phyloP scores from a whole-genome alignment of 2,113 vertebrate genomes.

The Xenopus laevis region DNA sequence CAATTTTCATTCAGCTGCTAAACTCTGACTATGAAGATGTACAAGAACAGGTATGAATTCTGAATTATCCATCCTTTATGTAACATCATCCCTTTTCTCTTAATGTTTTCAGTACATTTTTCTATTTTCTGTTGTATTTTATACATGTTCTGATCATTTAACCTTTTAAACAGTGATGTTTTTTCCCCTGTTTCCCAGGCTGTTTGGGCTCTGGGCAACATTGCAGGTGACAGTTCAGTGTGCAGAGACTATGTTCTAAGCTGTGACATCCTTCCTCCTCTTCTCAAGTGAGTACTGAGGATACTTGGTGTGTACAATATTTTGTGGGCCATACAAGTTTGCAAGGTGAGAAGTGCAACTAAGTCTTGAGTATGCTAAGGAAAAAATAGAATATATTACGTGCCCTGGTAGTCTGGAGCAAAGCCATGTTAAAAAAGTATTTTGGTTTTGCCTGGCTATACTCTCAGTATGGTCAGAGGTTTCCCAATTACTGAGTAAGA shows the following conservation, averaged over 20 bases:
- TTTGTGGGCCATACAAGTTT: no score
- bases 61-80: neutral
- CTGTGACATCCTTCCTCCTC: constrained; percentile 91
- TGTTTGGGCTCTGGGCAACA: constrained; percentile 97
- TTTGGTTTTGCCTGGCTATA: no score
- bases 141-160: neutral
- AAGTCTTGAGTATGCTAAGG: no score
- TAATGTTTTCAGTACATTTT: no score
- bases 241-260: constrained; percentile 95
- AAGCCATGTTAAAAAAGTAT: no score
- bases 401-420: no score
- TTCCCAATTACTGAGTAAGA: no score
- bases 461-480: no score
- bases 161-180: neutral
- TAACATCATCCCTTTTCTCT: neutral
- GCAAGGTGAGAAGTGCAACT: no score
- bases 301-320: no score
- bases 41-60: constrained; percentile 84
- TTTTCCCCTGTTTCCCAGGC: constrained; percentile 64
- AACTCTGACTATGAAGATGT: constrained; percentile 97
- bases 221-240: constrained; percentile 93
- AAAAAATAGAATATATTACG: no score
- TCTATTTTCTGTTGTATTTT: neutral
- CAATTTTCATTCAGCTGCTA: constrained; percentile 91
- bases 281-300: constrained; percentile 80